Base-by-base conservation (phyloP, 2,888 invertebrate species). In the Escarpia spicata region DNA sequence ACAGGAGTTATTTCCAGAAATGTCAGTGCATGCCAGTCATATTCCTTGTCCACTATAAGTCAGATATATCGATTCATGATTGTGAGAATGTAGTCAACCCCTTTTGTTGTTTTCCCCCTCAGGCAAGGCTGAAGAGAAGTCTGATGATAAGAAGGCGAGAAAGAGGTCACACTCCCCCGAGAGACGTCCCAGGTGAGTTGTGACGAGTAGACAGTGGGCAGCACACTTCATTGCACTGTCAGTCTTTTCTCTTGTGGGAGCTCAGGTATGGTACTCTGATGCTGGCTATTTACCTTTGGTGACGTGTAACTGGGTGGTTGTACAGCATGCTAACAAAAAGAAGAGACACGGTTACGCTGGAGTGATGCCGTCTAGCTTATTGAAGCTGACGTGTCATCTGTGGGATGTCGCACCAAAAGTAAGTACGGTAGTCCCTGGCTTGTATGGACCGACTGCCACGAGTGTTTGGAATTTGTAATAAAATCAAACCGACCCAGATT, bases 51-150 rank as follows among this genome's bases (percentile, higher is more conserved):
- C 52, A 52, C 9, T 6, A 52, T 12, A 9, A 9, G 9, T 52
- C 9, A 52, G 10, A 52, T 9, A 4, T 9, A 52, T 9, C 52
- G 37, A 37, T 37, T 37, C 37, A 37, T 52, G 8, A 12, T 52
- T 52, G 52, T 52, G 52, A 52, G 15, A 75, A 26, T 26, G 19
- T 6, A 19, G 75, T 26, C 75, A 19, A 26, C n/a, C 19, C 26
- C 3, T 75, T 91, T 4, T 91, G 91, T 58, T 92, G 92, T n/a
- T 43, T 37, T 26, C 92, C 26, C 75, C 0, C 91, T 19, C 91
- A 31, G 60, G 19, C 26, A 43, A 91, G 9, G 37, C n/a, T 58
- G 52, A 44, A 52, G 93, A 92, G 26, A 90, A 93, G 43, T 75
- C 92, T 26, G 91, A 92, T 26, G 58, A 75, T 26, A 75, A 26